These are phyloP conservation scores for Rhabdomys dilectus DNA, from an alignment of 2,113 vertebrate species.

Conservation along the genomic window DNA sequence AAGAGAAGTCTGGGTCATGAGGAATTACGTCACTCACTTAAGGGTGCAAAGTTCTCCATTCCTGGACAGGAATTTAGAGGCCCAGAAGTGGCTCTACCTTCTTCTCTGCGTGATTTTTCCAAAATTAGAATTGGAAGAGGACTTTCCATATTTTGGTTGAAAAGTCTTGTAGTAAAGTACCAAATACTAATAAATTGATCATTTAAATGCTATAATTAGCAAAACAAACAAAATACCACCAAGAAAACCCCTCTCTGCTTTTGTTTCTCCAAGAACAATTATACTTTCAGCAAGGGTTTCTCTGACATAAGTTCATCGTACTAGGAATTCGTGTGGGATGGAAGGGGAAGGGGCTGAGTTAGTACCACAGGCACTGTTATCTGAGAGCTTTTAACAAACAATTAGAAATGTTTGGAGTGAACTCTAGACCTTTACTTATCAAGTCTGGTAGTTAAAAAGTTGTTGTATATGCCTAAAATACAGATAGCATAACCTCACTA, in stretches of 20 bases:
- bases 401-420: background rate
- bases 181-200: background rate
- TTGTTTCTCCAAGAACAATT: conserved; percentile 40
- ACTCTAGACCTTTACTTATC: background rate
- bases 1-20: background rate
- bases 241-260: background rate
- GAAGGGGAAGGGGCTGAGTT: background rate
- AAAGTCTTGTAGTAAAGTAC: background rate
- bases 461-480: background rate
- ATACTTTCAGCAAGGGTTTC: background rate
- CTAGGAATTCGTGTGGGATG: background rate
- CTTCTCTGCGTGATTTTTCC: background rate
- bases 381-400: background rate
- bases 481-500: background rate
- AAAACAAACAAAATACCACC: background rate
- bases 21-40: background rate
- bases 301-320: background rate
- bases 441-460: background rate
- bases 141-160: background rate
- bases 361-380: background rate
- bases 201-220: background rate
- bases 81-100: background rate
- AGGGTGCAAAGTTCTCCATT: background rate
- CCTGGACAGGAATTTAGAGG: background rate
- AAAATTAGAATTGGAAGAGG: background rate